Evolutionary conservation across 2,113 vertebrate species (phyloP).

Genomic region (Plotosus lineatus): DNA sequence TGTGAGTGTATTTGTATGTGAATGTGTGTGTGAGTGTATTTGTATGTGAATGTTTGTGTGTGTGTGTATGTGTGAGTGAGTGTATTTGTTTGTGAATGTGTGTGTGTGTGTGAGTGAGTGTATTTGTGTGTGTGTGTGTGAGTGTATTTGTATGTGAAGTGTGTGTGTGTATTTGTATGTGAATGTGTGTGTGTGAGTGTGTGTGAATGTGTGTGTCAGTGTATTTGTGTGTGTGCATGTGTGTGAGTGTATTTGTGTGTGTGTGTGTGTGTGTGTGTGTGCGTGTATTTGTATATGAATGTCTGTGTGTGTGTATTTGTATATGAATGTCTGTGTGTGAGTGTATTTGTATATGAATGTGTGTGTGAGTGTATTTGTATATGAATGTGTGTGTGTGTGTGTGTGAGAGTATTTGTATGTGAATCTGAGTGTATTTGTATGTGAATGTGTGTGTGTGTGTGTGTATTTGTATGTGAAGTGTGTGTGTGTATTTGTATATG

Average conservation of each 20-base stretch:
- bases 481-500: neutral
- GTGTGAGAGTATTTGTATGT: neutral
- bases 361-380: no score
- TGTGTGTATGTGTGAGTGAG: neutral
- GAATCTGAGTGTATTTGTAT: no score
- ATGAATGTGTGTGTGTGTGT: no score
- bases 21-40: neutral
- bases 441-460: neutral
- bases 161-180: neutral
- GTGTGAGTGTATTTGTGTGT: neutral
- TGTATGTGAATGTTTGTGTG: no score
- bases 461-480: neutral
- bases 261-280: slow-evolving; percentile 11
- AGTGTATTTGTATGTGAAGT: no score
- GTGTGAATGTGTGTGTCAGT: neutral
- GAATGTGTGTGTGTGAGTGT: neutral
- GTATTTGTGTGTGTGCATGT: no score
- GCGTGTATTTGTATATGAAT: no score
- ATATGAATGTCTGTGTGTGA: neutral
- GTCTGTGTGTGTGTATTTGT: neutral
- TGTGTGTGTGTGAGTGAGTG: neutral
- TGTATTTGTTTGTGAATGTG: no score
- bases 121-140: slow-evolving; percentile 4
- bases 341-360: neutral
- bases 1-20: neutral